A percentile compares a stretch with the other conserved stretches of the same genome.
Conservation (phyloP, 1,140 invertebrate genomes). For the Camponotus pennsylvanicus region DNA sequence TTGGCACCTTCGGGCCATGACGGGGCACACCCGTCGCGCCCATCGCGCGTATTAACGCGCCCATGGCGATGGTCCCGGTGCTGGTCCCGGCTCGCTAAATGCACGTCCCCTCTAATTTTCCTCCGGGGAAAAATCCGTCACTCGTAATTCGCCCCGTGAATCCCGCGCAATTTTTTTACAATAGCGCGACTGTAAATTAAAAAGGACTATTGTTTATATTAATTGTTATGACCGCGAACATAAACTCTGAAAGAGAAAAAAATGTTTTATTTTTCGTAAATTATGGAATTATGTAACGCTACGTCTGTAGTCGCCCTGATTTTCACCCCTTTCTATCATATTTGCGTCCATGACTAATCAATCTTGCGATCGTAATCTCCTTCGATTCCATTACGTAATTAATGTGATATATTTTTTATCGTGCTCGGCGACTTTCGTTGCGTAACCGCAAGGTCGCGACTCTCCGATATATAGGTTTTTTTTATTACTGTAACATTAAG, state of each 20-base stretch:
- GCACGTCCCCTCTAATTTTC: background rate
- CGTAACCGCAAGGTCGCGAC: slow-evolving; percentile 37
- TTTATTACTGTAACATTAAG: background rate
- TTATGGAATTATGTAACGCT: background rate
- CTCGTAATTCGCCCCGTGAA: background rate
- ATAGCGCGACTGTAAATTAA: background rate
- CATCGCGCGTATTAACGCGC: slow-evolving; percentile 48
- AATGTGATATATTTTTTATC: slow-evolving; percentile 28
- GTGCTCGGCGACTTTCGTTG: slow-evolving; percentile 11
- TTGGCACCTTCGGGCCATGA: slow-evolving; percentile 67
- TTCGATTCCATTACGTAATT: slow-evolving; percentile 50
- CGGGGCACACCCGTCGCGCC: slow-evolving; percentile 47
- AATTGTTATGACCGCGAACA: background rate
- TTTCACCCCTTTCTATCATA: background rate
- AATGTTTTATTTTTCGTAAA: background rate
- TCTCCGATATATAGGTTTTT: background rate
- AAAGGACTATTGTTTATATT: background rate
- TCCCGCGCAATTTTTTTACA: background rate
- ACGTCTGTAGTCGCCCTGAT: background rate
- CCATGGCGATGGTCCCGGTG: slow-evolving; percentile 31
- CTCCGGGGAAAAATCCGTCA: background rate
- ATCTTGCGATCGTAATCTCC: background rate
- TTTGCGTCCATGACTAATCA: background rate
- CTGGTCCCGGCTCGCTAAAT: slow-evolving; percentile 12
- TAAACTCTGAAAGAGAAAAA: background rate